Base-by-base conservation (phyloP, 2,113 vertebrate species). In the Phrynosoma blainvillii region DNA sequence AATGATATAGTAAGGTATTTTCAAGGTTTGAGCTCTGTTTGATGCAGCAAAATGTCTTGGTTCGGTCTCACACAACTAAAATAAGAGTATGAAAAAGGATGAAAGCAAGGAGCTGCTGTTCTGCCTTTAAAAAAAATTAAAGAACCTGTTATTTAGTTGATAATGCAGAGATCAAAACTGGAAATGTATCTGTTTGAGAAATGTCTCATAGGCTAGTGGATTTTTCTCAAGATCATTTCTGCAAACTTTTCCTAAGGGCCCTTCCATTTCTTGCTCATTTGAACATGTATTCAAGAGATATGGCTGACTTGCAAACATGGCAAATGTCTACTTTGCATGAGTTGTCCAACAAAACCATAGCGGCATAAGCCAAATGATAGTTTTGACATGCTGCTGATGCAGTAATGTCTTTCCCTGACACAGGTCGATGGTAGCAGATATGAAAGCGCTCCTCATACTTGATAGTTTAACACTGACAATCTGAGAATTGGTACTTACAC, bases 361-460 rank as follows among this genome's bases (percentile, higher is more conserved):
- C 27, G 59, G 32, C 10, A 62, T 30, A 74, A 87, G 52, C 54
- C 78, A 73, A 65, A 68, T 54, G 21, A 36, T 36, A 47, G 68
- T 65, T 87, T 65, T 75, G 79, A 86, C 84, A 68, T 42, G 3
- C 13, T 65, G 74, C 62, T 78, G 56, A 85, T 65, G 32, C 73
- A 59, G 71, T 62, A 75, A 82, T 87, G 27, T 62, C 71, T 81
- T 87, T 70, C 70, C 68, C 40, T 12, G 54, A 47, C 56, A 18
- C 54, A 82, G 71, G 71, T 65, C 75, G 70, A 75, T 47, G 36
- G 56, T 20, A 68, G 52, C 70, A 70, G 79, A 75, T 75, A 36
- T 65, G 74, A 87, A 52, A 82, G 71, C 75, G 66, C 16, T 62
- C 23, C 84, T 79, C 54, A 8, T 47, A 56, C 56, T 75, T 82